A percentile compares a stretch with the other conserved stretches of the same genome.
phyloP scores from a whole-genome alignment of 2,888 invertebrate genomes.

The Camponotus fellah region DNA sequence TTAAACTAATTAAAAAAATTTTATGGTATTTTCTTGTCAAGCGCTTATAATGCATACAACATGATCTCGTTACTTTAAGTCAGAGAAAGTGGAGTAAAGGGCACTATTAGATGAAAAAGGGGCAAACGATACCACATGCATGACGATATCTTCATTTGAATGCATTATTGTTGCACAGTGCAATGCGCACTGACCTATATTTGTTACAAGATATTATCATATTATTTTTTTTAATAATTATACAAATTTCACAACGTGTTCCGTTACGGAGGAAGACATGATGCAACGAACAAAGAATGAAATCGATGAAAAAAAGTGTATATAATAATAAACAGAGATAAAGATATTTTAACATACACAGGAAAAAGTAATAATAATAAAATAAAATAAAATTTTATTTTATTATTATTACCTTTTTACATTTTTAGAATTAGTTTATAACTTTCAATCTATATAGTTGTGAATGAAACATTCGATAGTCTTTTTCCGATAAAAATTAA shows the following conservation, averaged over 20 bases:
- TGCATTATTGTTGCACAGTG: conserved; percentile 13
- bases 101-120: conserved; percentile 41
- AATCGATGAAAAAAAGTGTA: neutral
- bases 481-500: neutral
- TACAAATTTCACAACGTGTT: conserved; percentile 15
- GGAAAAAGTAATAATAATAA: neutral
- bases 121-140: conserved; percentile 16
- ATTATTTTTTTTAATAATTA: conserved; percentile 11
- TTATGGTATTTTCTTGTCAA: neutral
- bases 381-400: neutral
- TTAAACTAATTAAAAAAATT: conserved; percentile 5
- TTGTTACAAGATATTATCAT: conserved; percentile 30
- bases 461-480: neutral
- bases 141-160: conserved; percentile 38
- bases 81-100: conserved; percentile 55
- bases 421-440: neutral
- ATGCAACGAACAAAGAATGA: conserved; percentile 13
- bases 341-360: neutral
- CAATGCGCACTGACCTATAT: conserved; percentile 30
- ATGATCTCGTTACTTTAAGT: conserved; percentile 22
- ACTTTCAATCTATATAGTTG: neutral
- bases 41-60: neutral
- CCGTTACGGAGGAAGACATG: conserved; percentile 10
- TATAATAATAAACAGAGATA: neutral
- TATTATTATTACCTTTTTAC: neutral